Evolutionary conservation across 2,113 vertebrate genomes (phyloP).

Genomic region (Oryzias javanicus): DNA sequence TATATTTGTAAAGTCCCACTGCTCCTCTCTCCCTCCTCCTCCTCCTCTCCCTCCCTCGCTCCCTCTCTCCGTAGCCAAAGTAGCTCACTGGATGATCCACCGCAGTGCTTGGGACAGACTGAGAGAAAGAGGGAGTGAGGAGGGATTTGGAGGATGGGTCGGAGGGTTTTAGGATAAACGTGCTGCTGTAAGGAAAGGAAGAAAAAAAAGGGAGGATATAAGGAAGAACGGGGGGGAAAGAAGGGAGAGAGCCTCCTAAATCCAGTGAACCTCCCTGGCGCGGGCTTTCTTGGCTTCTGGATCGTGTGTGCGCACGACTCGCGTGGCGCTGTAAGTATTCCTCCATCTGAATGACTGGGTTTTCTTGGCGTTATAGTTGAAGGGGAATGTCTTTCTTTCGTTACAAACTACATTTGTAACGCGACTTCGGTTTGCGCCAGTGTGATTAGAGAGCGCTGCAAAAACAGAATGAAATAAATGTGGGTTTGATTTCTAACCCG

Average conservation of each 20-base stretch:
- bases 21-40: slow-evolving; percentile 7
- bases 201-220: slow-evolving; percentile 9
- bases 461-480: background rate
- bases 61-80: slow-evolving; percentile 52
- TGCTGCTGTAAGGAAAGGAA: slow-evolving; percentile 19
- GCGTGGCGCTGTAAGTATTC: slow-evolving; percentile 67
- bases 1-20: slow-evolving; percentile 18
- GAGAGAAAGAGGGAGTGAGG: slow-evolving; percentile 60
- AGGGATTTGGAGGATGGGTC: slow-evolving; percentile 67
- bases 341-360: slow-evolving; percentile 15
- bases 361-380: slow-evolving; percentile 18
- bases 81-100: slow-evolving; percentile 64
- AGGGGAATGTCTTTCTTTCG: slow-evolving; percentile 15
- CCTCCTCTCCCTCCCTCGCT: slow-evolving; percentile 19
- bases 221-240: slow-evolving; percentile 9
- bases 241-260: slow-evolving; percentile 28
- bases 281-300: slow-evolving; percentile 57
- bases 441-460: slow-evolving; percentile 12
- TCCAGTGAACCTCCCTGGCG: slow-evolving; percentile 53
- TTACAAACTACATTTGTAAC: slow-evolving; percentile 26
- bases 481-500: background rate
- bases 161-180: slow-evolving; percentile 49
- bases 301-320: slow-evolving; percentile 70
- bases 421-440: slow-evolving; percentile 30
- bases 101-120: slow-evolving; percentile 69